Evolutionary conservation across 2,113 vertebrate genomes (phyloP).

Genomic region (Rattus norvegicus): DNA sequence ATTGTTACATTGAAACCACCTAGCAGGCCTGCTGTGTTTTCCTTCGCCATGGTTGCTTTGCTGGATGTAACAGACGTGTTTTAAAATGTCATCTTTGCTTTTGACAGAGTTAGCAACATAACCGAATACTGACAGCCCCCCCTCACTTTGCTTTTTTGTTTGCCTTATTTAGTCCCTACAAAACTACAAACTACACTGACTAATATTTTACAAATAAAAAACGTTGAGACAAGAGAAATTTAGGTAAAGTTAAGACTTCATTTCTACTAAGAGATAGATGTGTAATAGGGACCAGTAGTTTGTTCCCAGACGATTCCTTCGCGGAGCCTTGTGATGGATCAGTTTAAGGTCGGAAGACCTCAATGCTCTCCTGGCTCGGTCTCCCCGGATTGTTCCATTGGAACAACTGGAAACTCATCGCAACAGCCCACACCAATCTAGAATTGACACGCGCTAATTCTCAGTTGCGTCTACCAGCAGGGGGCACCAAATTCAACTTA

Average conservation of each 20-base stretch:
- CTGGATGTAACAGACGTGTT: background rate
- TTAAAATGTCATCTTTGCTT: background rate
- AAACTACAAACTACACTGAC: background rate
- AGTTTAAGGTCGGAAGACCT: background rate
- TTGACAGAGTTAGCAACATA: background rate
- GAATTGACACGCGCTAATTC: background rate
- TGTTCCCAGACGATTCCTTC: background rate
- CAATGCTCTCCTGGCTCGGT: background rate
- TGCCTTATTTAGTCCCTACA: background rate
- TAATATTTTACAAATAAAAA: background rate
- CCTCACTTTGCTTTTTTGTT: background rate
- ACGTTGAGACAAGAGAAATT: background rate
- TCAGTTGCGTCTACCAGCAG: constrained; percentile 59
- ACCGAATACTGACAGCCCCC: background rate
- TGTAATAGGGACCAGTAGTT: background rate
- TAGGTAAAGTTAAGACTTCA: background rate
- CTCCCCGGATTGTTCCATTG: background rate
- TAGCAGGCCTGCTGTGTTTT: background rate
- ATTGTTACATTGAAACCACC: background rate
- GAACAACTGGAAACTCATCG: background rate
- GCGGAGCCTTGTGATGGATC: background rate
- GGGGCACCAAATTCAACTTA: constrained; percentile 67
- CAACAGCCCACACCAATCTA: too few relatives aligned
- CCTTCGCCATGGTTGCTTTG: background rate
- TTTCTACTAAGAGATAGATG: background rate